Base-by-base conservation (phyloP, 2,888 invertebrate species). In the Acheta domesticus region DNA sequence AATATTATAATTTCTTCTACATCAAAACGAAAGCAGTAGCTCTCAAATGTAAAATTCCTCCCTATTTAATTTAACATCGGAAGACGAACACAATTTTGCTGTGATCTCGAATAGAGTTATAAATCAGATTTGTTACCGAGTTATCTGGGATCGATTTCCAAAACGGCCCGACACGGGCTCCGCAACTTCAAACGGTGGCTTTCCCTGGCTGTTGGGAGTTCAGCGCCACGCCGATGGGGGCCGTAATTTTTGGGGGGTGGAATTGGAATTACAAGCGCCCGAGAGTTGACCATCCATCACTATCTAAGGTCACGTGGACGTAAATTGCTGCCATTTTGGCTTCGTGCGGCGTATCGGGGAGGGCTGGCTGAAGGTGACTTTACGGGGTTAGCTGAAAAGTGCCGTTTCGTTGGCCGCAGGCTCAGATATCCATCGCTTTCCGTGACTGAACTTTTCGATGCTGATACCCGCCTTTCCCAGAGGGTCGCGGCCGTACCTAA, bases 311-410 rank as follows among this genome's bases (percentile, higher is more conserved):
- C 62, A 62, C 62, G 62, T 14, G 62, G 62, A 62, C 62, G 62
- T 62, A 62, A 62, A 62, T 62, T 62, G 62, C 62, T 62, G 62
- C 62, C 62, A 62, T 62, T 62, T 62, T 62, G 62, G 62, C 62
- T 62, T 62, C 62, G 62, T 62, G 62, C n/a, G 62, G 62, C 62
- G 62, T 62, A 62, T 62, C 62, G 62, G 36, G 36, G 62, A 62
- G 16, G 62, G 16, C 14, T 14, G n/a, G 62, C 62, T 62, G 62
- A 19, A 62, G 62, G 62, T 62, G n/a, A 62, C 62, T 62, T 62
- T 62, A n/a, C 62, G 62, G 62, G 62, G 62, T 62, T 62, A 62
- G 62, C 62, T 62, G 62, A n/a, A 62, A 62, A 62, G 62, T 62
- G 62, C 62, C n/a, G 62, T 62, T 62, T 62, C 62, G 62, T 62